Conservation (phyloP, 2,797 vertebrate genomes). For the Onychomys arenicola region DNA sequence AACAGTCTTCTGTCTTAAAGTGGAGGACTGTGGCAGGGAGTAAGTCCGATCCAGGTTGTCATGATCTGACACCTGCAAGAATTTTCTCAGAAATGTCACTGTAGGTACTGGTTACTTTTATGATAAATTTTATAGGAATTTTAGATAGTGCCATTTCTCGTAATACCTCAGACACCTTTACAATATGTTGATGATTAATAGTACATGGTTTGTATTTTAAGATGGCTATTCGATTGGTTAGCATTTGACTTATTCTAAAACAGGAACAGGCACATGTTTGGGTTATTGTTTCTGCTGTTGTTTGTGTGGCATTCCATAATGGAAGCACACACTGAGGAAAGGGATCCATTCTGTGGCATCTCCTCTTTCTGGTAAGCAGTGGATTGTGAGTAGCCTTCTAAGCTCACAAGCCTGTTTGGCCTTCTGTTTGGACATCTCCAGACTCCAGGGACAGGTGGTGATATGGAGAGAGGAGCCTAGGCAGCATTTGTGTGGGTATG, state of each 20-base stretch:
- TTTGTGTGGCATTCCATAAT: not conserved
- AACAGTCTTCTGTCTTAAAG: not conserved
- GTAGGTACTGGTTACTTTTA: not conserved
- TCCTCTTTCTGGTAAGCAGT: not conserved
- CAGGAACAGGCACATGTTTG: not conserved
- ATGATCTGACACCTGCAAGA: not conserved
- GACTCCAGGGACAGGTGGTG: not conserved
- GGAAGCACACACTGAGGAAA: fast-evolving
- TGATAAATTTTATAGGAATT: not conserved
- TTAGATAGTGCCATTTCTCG: fast-evolving
- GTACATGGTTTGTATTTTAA: not conserved
- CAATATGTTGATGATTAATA: not conserved
- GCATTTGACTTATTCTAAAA: not conserved
- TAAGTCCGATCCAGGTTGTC: fast-evolving
- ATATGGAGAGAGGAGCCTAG: not conserved
- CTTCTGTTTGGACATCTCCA: not conserved
- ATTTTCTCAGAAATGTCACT: not conserved
- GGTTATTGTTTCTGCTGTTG: not conserved
- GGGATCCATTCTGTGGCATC: fast-evolving
- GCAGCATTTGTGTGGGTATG: fast-evolving
- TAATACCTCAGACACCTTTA: not conserved
- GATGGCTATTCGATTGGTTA: not conserved
- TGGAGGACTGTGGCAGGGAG: not conserved
- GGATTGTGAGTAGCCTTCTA: not conserved
- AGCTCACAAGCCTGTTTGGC: too few species aligned